Conservation (phyloP, 2,113 vertebrate genomes). For the Mirounga angustirostris region DNA sequence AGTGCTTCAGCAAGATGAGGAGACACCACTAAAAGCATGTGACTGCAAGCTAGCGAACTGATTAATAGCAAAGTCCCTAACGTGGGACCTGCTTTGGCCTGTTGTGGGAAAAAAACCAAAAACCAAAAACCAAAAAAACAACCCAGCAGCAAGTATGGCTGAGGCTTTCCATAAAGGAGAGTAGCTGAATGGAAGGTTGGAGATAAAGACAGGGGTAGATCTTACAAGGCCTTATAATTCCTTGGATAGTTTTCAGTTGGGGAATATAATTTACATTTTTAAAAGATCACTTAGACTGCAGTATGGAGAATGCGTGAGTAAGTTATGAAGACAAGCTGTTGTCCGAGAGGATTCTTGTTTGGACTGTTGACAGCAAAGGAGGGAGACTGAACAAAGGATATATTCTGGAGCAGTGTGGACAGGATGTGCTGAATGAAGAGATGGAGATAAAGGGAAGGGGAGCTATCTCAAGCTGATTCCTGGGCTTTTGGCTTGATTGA, state of each 20-base stretch:
- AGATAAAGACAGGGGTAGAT: neutral
- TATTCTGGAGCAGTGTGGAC: neutral
- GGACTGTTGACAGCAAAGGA: neutral
- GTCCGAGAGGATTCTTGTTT: neutral
- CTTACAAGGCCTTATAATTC: neutral
- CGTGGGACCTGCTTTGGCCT: neutral
- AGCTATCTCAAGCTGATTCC: neutral
- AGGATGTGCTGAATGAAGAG: neutral
- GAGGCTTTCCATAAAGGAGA: neutral
- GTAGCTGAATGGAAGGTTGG: neutral
- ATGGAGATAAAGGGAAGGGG: neutral
- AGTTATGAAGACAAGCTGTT: neutral
- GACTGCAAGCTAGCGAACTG: neutral
- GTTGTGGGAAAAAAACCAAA: neutral
- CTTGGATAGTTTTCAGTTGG: neutral
- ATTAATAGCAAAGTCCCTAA: neutral
- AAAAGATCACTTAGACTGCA: neutral
- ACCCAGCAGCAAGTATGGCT: neutral
- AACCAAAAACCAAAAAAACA: neutral
- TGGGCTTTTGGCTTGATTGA: conserved; percentile 15
- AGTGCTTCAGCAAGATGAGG: neutral
- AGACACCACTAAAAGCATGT: neutral
- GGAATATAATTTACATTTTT: neutral
- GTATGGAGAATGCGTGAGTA: neutral
- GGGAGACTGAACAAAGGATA: neutral